These are phyloP conservation scores for Heliconius sara DNA, from an alignment of 2,888 invertebrate species.

Conservation along the genomic window DNA sequence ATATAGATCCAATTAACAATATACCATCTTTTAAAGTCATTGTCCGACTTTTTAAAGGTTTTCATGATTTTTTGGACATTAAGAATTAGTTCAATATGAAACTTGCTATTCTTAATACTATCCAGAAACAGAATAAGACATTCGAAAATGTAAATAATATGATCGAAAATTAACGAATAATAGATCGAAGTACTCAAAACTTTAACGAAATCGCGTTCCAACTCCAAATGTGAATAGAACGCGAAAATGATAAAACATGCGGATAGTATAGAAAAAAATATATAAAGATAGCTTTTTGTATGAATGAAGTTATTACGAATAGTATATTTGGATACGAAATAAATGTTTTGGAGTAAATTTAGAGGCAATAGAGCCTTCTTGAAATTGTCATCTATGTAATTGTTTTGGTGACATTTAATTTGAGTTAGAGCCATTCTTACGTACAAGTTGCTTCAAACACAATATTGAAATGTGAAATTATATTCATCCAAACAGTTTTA, in stretches of 20 bases:
- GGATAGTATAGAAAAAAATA: conserved; percentile 19
- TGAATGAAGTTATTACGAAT: conserved; percentile 37
- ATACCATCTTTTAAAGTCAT: conserved; percentile 31
- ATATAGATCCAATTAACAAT: conserved; percentile 27
- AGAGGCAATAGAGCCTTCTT: conserved; percentile 33
- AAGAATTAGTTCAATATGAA: conserved; percentile 31
- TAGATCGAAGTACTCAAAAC: not conserved
- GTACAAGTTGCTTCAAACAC: not conserved
- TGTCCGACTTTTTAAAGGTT: not conserved
- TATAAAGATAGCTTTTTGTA: conserved; percentile 28
- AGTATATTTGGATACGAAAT: conserved; percentile 36
- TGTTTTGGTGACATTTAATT: conserved; percentile 29
- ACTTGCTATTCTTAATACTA: conserved; percentile 29
- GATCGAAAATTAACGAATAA: conserved; percentile 1
- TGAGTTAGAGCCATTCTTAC: conserved; percentile 21
- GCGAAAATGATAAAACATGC: conserved; percentile 8
- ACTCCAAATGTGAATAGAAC: conserved; percentile 10
- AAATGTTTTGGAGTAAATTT: conserved; percentile 27
- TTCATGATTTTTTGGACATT: conserved; percentile 38
- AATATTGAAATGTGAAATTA: conserved; percentile 3
- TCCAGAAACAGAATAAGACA: conserved; percentile 31
- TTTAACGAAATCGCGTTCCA: not conserved
- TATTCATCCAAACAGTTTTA: not conserved
- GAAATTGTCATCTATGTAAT: conserved; percentile 34
- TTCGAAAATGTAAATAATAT: conserved; percentile 9